Percentiles rank a stretch among this genome's conserved stretches.
phyloP scores from a whole-genome alignment of 2,797 vertebrate genomes.

The Eupleurogrammus muticus region DNA sequence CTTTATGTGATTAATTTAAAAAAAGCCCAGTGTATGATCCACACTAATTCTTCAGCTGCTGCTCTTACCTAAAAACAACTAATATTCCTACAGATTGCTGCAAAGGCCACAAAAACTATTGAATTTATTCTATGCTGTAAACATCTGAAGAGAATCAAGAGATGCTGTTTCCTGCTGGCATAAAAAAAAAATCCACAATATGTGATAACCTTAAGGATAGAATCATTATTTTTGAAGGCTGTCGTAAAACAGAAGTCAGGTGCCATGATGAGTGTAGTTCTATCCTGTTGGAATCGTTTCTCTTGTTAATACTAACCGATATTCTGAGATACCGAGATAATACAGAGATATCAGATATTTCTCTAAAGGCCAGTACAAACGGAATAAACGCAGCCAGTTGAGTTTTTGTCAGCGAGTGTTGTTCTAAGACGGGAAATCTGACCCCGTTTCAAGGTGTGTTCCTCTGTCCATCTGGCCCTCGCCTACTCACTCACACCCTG shows the following conservation, averaged over 20 bases:
- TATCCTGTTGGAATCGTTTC: background rate
- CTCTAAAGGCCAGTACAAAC: too few relatives aligned
- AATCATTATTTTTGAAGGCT: background rate
- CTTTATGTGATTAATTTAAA: background rate
- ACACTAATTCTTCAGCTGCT: background rate
- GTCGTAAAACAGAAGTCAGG: too few relatives aligned
- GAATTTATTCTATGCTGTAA: background rate
- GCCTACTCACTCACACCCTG: slow-evolving; percentile 13
- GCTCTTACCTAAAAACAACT: background rate
- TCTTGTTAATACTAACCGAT: background rate
- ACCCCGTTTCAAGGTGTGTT: background rate
- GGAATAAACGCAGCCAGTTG: too few relatives aligned
- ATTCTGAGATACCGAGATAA: too few relatives aligned
- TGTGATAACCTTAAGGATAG: background rate
- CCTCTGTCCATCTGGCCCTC: slow-evolving; percentile 21
- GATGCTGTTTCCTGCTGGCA: background rate
- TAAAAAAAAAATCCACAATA: background rate
- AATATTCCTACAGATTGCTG: background rate
- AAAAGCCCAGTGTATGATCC: background rate
- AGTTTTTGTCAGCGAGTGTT: too few relatives aligned
- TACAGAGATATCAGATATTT: too few relatives aligned
- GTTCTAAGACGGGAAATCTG: too few relatives aligned
- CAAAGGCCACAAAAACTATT: background rate
- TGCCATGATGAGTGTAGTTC: background rate
- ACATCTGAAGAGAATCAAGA: background rate